Conservation (phyloP, 23 tunicate species). For the Trididemnum miniatum region DNA sequence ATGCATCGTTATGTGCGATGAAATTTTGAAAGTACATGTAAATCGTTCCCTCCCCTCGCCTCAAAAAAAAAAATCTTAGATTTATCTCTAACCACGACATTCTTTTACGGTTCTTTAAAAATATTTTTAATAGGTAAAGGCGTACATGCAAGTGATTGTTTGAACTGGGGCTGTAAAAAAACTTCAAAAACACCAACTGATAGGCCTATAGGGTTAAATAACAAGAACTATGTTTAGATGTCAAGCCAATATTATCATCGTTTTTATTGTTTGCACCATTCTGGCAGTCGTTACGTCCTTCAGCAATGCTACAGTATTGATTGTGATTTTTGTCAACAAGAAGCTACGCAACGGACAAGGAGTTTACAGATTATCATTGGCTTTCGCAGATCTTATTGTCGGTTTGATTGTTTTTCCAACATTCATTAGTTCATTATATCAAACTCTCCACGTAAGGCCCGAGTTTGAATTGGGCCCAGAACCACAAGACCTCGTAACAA, state of each 20-base stretch:
- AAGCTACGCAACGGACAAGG: conserved; percentile 40
- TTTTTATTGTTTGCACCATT: conserved; percentile 1
- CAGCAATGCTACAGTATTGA: conserved; percentile 49
- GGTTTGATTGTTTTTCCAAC: conserved; percentile 68
- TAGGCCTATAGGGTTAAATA: too few species aligned
- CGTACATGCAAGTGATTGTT: too few species aligned
- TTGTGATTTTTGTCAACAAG: conserved; percentile 32
- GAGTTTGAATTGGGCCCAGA: conserved; percentile 14
- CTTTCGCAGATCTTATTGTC: conserved; percentile 49
- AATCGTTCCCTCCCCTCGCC: too few species aligned
- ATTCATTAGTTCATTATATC: conserved; percentile 36
- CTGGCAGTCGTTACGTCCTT: conserved; percentile 38
- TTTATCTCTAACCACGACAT: too few species aligned
- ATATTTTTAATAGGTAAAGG: too few species aligned
- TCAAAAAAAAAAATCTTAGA: too few species aligned
- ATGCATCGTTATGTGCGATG: too few species aligned
- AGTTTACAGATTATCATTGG: conserved; percentile 48
- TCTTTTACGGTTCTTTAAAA: too few species aligned
- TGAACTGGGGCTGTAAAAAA: too few species aligned
- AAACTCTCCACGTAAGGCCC: not conserved
- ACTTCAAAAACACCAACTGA: too few species aligned
- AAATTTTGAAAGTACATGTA: too few species aligned
- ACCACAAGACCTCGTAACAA: not conserved
- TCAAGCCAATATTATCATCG: conserved; percentile 28
- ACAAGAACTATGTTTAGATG: conserved; percentile 67